Evolutionary conservation across 2,888 invertebrate genomes (phyloP), one percentile per base, ranked within the genome.

Genomic region (Zygogramma bicolorata): DNA sequence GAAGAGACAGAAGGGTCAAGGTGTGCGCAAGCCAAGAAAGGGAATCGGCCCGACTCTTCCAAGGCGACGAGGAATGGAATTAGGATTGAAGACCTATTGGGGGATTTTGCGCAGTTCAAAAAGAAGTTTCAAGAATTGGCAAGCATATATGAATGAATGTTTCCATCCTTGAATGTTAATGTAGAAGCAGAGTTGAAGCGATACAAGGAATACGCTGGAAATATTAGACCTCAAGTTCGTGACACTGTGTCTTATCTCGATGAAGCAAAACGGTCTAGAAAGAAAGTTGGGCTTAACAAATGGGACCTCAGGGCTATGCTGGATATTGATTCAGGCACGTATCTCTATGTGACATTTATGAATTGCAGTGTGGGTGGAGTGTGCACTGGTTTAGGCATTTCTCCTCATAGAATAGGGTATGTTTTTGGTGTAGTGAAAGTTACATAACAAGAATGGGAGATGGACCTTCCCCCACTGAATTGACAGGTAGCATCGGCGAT

Each of bases 41-140:
- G 99, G 99, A 62, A 99, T 99, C 85, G 99, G 99, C 8, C 99
- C 99, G 75, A 95, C 98, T 96, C 98, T 0, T 92, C 92, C 73
- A 99, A 99, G 88, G 98, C 97, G 0, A 94, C 95, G 0, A 91
- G 99, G 81, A 98, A 96, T 88, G 99, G 99, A 3, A 91, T 99
- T 66, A 91, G 99, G 77, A 94, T 99, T 74, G 96, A 95, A 27
- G 99, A 99, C 85, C 90, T 99, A 18, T 88, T 99, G 60, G 96
- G 96, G 0, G 96, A 98, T 86, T 98, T 95, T 87, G 90, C 90
- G 65, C 88, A 92, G 74, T 99, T 99, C 88, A 91, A 92, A 78
- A 95, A 96, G 83, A 97, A 96, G 96, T 97, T 94, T 88, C 90
- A 92, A 77, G 91, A 92, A 3, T 89, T 98, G 82, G 94, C 94